Conservation (phyloP, 2,888 invertebrate species). For the Tenthredo distinguenda region DNA sequence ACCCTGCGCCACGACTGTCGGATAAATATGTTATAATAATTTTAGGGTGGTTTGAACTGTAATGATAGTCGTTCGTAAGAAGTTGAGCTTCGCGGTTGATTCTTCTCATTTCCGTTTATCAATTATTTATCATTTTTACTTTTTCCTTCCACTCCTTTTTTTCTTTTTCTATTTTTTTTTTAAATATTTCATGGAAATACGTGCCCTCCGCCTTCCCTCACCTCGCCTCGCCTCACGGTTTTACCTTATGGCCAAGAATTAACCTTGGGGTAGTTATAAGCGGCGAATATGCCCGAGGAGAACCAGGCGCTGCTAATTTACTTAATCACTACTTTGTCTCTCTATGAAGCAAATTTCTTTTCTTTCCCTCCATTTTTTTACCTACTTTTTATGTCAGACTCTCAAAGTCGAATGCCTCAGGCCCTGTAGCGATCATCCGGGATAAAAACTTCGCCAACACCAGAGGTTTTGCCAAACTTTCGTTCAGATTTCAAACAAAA, state of each 20-base stretch:
- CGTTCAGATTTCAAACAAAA: too few relatives aligned
- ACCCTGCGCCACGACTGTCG: background rate
- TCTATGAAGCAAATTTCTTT: background rate
- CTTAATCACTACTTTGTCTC: constrained; percentile 34
- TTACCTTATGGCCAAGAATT: background rate
- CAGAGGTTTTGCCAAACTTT: background rate
- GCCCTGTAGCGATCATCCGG: background rate
- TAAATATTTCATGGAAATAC: background rate
- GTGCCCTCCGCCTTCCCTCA: background rate
- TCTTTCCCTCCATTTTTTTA: background rate
- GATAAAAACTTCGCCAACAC: background rate
- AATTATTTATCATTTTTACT: background rate
- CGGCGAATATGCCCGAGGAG: background rate
- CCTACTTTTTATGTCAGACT: background rate
- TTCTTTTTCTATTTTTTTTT: background rate
- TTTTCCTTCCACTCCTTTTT: too few relatives aligned
- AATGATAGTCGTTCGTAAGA: background rate
- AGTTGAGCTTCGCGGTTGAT: background rate
- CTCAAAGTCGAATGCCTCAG: background rate
- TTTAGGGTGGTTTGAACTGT: background rate
- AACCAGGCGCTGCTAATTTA: background rate
- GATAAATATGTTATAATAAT: constrained; percentile 7
- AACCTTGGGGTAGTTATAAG: background rate
- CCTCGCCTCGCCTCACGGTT: background rate
- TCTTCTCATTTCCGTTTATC: background rate